Evolutionary conservation across 2,797 vertebrate genomes (phyloP).

Genomic region (Cheirogaleus major): DNA sequence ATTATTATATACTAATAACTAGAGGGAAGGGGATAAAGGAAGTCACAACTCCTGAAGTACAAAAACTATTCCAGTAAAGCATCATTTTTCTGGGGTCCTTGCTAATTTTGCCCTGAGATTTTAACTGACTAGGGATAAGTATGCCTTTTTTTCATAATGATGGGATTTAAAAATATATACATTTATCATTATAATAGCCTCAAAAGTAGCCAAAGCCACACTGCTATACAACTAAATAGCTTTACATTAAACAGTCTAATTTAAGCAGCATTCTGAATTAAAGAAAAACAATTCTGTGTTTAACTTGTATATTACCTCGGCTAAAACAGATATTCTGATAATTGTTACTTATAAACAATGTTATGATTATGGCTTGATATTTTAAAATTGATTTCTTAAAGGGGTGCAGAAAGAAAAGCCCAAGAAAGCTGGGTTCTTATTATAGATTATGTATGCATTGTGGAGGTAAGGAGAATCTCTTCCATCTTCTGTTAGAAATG

Average conservation of each 20-base stretch:
- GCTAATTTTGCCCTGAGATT: background rate
- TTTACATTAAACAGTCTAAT: background rate
- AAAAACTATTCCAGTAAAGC: background rate
- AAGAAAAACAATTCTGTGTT: background rate
- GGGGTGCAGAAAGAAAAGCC: background rate
- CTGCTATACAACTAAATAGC: background rate
- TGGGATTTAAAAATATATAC: background rate
- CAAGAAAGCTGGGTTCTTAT: background rate
- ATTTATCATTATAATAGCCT: background rate
- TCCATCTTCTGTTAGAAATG: background rate
- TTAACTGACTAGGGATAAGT: background rate
- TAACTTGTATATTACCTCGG: background rate
- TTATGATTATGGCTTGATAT: background rate
- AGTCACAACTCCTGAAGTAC: background rate
- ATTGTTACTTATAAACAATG: background rate
- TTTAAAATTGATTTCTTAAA: constrained; percentile 22
- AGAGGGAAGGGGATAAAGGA: background rate
- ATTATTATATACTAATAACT: background rate
- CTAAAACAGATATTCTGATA: background rate
- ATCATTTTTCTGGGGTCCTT: background rate
- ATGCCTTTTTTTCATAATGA: background rate
- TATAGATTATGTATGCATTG: background rate
- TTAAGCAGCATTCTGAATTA: constrained; percentile 17
- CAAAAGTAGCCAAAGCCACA: background rate
- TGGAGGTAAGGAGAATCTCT: background rate